These are phyloP conservation scores for Calycopis cecrops DNA, from an alignment of 1,140 invertebrate species.

Conservation along the genomic window DNA sequence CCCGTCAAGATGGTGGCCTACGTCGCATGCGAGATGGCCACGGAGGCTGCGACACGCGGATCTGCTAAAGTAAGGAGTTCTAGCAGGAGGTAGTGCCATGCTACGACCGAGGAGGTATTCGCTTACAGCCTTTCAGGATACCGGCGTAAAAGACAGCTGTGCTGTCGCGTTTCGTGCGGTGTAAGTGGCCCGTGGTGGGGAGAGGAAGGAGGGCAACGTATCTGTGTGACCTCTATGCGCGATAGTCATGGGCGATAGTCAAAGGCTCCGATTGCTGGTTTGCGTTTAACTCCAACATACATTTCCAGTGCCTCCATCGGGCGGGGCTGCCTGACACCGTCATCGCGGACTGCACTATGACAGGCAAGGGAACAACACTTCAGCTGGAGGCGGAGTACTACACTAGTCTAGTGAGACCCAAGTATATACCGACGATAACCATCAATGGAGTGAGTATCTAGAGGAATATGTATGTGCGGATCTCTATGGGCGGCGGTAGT, in stretches of 20 bases:
- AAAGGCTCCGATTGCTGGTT: no score
- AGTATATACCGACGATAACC: constrained; percentile 51
- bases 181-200: no score
- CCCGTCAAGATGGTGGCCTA: constrained; percentile 42
- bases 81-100: background rate
- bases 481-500: no score
- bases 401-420: constrained; percentile 39
- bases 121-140: no score
- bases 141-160: no score
- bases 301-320: constrained; percentile 47
- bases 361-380: constrained; percentile 34
- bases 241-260: no score
- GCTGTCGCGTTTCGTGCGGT: no score
- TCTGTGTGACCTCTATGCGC: no score
- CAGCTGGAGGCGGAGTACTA: constrained; percentile 54
- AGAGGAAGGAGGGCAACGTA: no score
- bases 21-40: constrained; percentile 54
- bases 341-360: constrained; percentile 41
- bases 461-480: no score
- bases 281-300: background rate
- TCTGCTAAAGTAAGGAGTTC: constrained; percentile 37
- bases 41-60: constrained; percentile 34
- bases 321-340: constrained; percentile 25
- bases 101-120: no score
- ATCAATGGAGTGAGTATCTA: constrained; percentile 47